Evolutionary conservation across 1,140 invertebrate species (phyloP), one percentile per base, ranked within the genome.

Genomic region (Thaumetopoea pityocampa): DNA sequence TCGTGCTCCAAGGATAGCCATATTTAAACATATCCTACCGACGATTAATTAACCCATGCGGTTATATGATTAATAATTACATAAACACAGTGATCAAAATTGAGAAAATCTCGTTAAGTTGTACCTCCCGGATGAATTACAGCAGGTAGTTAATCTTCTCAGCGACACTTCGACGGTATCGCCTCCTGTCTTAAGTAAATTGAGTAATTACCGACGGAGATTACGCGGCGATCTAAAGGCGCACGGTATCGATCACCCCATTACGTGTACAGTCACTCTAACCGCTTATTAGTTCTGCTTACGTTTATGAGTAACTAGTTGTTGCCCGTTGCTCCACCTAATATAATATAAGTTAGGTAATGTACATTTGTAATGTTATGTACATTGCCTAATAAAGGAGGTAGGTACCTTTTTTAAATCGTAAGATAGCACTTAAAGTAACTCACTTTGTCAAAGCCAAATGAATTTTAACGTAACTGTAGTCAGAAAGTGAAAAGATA

Each of bases 171-270:
- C 61, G 59, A 69, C 51, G 55, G 29, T 35, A 51, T 59, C 53
- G 40, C 40, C 58, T 66, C 56, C 57, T 54, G 56, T 66, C 67
- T 62, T 48, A 46, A 47, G 50, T 58, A 73, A 76, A 79, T 76
- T 73, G 61, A 65, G 65, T 69, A 76, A 79, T 79, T 79, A 76
- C 67, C 57, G 54, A 5, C 53, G 43, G 56, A 69, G 65, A 71
- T 71, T 76, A 67, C 56, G 29, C 20, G 43, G 48, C 63, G 65
- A 69, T 76, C 68, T 69, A 32, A 61, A 47, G 52, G 67, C 49
- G 56, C 53, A 50, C 53, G 51, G 48, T 63, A 72, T 77, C 61
- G 60, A 68, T 68, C 55, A 62, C 47, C 26, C 37, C 46, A 22
- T 53, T 45, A 53, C 35, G 27, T 36, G 42, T 22, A 24, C 33